Percentiles rank a stretch among this genome's conserved stretches.
Conservation (phyloP, 2,888 invertebrate genomes). For the Ennomos fuscantarius region DNA sequence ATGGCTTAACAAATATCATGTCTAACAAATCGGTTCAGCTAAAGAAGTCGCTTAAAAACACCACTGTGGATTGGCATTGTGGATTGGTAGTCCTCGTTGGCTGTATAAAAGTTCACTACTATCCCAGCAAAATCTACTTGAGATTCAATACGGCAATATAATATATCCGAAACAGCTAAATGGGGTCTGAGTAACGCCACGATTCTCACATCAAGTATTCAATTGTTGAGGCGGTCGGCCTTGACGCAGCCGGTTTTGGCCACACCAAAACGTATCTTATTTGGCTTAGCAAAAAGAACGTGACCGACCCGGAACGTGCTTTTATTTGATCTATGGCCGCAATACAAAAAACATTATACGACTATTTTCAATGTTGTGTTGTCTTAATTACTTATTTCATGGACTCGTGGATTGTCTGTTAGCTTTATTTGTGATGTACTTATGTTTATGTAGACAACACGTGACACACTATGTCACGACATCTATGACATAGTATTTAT, state of each 20-base stretch:
- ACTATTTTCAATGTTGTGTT: conserved; percentile 7
- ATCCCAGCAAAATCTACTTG: conserved; percentile 19
- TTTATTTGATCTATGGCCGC: conserved; percentile 32
- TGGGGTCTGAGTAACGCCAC: conserved; percentile 31
- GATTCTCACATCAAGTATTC: conserved; percentile 41
- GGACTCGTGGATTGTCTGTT: conserved; percentile 4
- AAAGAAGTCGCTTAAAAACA: no score
- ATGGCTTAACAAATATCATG: no score
- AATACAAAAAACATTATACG: conserved; percentile 27
- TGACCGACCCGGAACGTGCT: conserved; percentile 57
- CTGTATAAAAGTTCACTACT: conserved; percentile 2
- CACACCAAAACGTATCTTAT: conserved; percentile 63
- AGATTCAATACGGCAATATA: conserved; percentile 31
- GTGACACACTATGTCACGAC: no score
- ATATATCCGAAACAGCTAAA: conserved; percentile 24
- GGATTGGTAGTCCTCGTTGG: no score
- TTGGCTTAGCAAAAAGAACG: conserved; percentile 65
- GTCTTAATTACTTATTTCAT: conserved; percentile 12
- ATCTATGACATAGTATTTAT: no score
- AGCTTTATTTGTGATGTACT: background rate
- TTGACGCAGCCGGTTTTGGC: conserved; percentile 65
- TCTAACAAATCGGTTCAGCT: no score
- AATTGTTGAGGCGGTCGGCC: conserved; percentile 57
- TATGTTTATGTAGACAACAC: background rate
- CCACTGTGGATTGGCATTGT: no score